Evolutionary conservation across 53 echinoderm and acorn worm genomes (phyloP).

Genomic region (Pentamera pediparva): DNA sequence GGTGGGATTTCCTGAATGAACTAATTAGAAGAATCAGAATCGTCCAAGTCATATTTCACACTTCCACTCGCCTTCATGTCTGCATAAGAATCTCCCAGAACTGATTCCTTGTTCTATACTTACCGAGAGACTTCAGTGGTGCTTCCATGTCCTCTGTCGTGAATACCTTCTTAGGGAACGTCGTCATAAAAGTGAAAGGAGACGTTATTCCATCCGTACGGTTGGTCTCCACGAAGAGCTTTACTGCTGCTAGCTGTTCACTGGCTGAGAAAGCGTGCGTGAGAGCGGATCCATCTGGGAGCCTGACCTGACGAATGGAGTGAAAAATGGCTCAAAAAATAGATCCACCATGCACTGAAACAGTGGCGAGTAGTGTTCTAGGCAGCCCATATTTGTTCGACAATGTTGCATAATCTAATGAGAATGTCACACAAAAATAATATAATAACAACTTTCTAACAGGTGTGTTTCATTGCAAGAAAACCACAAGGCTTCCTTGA

Average conservation of each 20-base stretch:
- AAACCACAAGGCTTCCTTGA: background rate
- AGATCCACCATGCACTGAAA: background rate
- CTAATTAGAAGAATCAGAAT: too few species aligned
- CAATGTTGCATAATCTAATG: background rate
- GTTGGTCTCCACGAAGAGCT: conserved; percentile 74
- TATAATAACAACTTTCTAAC: background rate
- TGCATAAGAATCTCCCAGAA: too few species aligned
- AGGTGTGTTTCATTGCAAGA: background rate
- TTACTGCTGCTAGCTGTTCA: conserved; percentile 78
- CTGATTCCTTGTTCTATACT: conserved; percentile 11
- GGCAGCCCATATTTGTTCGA: too few species aligned
- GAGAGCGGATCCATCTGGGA: conserved; percentile 65
- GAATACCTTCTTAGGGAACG: conserved; percentile 88
- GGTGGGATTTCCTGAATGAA: background rate
- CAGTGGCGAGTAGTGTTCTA: background rate
- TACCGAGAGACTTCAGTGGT: conserved; percentile 84
- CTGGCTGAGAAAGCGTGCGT: conserved; percentile 67
- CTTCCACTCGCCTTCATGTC: too few species aligned
- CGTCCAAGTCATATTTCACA: too few species aligned
- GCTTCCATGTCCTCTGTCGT: conserved; percentile 92
- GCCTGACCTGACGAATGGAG: conserved; percentile 57
- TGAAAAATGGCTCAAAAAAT: background rate
- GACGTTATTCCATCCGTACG: conserved; percentile 62
- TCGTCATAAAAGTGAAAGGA: conserved; percentile 85
- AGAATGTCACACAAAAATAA: background rate